Conservation (phyloP, 2,888 invertebrate genomes). For the Craniophora ligustri region DNA sequence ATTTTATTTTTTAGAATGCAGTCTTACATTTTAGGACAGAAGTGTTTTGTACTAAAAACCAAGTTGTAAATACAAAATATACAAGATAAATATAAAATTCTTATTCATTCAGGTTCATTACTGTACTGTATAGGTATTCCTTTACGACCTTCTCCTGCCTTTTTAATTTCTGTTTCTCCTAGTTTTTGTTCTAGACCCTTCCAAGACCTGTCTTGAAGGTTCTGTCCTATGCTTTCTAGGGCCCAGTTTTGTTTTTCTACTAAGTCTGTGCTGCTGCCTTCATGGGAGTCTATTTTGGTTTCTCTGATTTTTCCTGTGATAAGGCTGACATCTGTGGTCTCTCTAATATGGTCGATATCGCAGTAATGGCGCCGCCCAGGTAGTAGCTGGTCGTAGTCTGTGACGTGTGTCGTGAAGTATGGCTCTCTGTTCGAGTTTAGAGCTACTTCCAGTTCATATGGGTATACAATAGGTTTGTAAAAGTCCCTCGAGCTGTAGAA, state of each 20-base stretch:
- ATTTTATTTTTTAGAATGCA: slow-evolving; percentile 48
- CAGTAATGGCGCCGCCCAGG: slow-evolving; percentile 89
- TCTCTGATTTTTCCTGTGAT: slow-evolving; percentile 92
- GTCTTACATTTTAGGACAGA: slow-evolving; percentile 55
- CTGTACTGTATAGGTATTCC: slow-evolving; percentile 93
- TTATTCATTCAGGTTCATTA: slow-evolving; percentile 85
- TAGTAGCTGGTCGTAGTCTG: slow-evolving; percentile 93
- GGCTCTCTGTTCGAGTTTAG: slow-evolving; percentile 89
- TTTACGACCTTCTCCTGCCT: slow-evolving; percentile 91
- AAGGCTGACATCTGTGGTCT: slow-evolving; percentile 91
- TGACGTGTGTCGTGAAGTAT: slow-evolving; percentile 89
- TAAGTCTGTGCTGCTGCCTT: slow-evolving; percentile 72
- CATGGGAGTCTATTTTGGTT: slow-evolving; percentile 72
- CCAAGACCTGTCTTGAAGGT: slow-evolving; percentile 93
- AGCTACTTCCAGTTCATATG: slow-evolving; percentile 97
- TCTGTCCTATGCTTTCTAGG: slow-evolving; percentile 89
- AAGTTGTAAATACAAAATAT: slow-evolving; percentile 61
- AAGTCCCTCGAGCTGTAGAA: slow-evolving; percentile 95
- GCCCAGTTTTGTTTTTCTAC: slow-evolving; percentile 86
- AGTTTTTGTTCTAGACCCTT: slow-evolving; percentile 95
- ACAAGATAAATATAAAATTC: slow-evolving; percentile 54
- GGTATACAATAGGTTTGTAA: slow-evolving; percentile 96
- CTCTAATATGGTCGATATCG: slow-evolving; percentile 76
- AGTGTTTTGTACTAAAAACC: slow-evolving; percentile 45
- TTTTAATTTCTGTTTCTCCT: slow-evolving; percentile 91